phyloP scores from a whole-genome alignment of 2,797 vertebrate genomes.

The Ctenosaura bakeri region DNA sequence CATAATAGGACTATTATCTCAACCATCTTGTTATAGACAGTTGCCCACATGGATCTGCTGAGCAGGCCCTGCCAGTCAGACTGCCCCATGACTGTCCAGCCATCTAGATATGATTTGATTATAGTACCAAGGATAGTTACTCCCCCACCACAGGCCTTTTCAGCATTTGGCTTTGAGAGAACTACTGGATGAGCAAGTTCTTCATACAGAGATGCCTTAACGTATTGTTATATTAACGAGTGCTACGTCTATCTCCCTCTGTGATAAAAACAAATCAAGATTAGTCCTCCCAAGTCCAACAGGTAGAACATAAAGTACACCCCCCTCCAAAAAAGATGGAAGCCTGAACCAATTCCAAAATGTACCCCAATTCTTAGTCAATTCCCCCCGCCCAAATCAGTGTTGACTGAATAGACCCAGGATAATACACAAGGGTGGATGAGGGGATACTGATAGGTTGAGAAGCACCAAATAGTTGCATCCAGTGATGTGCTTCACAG shows the following conservation, averaged over 20 bases:
- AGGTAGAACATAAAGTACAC: no score
- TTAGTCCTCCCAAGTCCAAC: no score
- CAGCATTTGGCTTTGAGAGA: not conserved
- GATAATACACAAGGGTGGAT: no score
- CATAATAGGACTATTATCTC: not conserved
- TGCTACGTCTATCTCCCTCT: not conserved
- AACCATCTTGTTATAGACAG: not conserved
- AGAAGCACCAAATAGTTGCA: no score
- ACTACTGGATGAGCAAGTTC: not conserved
- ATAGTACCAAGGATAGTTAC: not conserved
- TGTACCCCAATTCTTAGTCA: no score
- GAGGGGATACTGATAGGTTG: no score
- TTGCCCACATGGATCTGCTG: not conserved
- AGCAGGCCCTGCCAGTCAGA: not conserved
- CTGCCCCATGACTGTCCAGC: not conserved
- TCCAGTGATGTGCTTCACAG: no score
- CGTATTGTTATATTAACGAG: not conserved
- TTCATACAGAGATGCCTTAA: not conserved
- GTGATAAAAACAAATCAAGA: not conserved
- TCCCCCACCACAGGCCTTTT: not conserved
- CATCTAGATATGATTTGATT: not conserved
- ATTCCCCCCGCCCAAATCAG: no score
- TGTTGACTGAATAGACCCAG: no score
- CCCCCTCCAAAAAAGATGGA: no score
- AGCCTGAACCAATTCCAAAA: no score